Conservation (phyloP, 2,888 invertebrate genomes). For the Drosophila kuntzei region DNA sequence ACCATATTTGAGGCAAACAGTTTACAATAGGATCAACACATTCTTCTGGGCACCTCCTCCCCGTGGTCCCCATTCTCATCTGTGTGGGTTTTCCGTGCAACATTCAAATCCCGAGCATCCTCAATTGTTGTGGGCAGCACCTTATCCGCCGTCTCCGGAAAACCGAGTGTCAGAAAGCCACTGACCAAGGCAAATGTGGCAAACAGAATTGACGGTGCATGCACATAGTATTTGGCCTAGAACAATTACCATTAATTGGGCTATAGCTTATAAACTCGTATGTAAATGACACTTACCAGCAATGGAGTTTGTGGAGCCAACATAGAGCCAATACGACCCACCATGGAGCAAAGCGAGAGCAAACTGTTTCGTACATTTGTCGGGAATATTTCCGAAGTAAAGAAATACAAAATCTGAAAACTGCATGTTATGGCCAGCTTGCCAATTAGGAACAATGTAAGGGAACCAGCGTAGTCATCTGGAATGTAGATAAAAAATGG, state of each 20-base stretch:
- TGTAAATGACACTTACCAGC: slow-evolving; percentile 81
- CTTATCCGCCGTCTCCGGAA: slow-evolving; percentile 88
- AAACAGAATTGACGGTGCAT: slow-evolving; percentile 87
- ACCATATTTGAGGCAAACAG: slow-evolving; percentile 1
- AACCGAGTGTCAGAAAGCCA: slow-evolving; percentile 87
- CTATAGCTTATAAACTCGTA: neutral
- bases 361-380: slow-evolving; percentile 89
- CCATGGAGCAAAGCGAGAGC: slow-evolving; percentile 89
- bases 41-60: slow-evolving; percentile 29
- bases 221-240: slow-evolving; percentile 85
- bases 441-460: slow-evolving; percentile 87
- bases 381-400: slow-evolving; percentile 90
- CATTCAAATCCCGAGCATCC: slow-evolving; percentile 85
- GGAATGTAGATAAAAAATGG: neutral
- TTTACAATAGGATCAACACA: slow-evolving; percentile 35
- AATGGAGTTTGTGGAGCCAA: slow-evolving; percentile 90
- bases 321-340: slow-evolving; percentile 89
- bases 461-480: slow-evolving; percentile 86
- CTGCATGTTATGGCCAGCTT: slow-evolving; percentile 89
- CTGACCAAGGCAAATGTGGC: slow-evolving; percentile 87
- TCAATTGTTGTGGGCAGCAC: slow-evolving; percentile 88
- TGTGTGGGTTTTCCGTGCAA: neutral
- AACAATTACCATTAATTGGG: neutral
- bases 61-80: slow-evolving; percentile 3
- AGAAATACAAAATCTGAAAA: slow-evolving; percentile 89